Conservation (phyloP, 2,888 invertebrate genomes). For the Pyrrhia umbra region DNA sequence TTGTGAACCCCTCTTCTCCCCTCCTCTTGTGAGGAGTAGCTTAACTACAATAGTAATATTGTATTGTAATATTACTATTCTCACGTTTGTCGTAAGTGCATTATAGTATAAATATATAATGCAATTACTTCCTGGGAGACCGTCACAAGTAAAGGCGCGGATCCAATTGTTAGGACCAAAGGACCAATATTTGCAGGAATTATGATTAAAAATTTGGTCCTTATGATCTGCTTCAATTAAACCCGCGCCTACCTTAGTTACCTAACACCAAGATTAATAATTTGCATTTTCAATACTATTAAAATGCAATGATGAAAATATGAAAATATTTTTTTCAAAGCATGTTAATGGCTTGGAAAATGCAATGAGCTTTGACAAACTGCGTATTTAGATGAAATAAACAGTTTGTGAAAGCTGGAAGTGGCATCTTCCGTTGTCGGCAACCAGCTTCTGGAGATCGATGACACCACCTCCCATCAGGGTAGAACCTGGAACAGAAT, state of each 20-base stretch:
- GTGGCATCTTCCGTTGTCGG: background rate
- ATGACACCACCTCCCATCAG: background rate
- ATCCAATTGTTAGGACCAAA: background rate
- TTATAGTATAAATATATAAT: conserved; percentile 5
- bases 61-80: background rate
- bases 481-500: background rate
- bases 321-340: conserved; percentile 3
- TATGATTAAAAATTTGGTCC: background rate
- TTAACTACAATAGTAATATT: conserved; percentile 1
- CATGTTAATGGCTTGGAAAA: conserved; percentile 1
- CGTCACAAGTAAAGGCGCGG: background rate
- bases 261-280: background rate
- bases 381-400: background rate
- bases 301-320: conserved; percentile 10
- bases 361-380: background rate
- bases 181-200: background rate
- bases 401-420: background rate
- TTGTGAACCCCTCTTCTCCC: conserved; percentile 6
- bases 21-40: conserved; percentile 1
- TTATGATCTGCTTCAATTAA: background rate
- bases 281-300: background rate
- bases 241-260: conserved; percentile 9
- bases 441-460: background rate
- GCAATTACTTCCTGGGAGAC: background rate
- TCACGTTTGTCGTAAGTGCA: no score